Evolutionary conservation across 2,888 invertebrate genomes (phyloP).

Genomic region (Stictocephala bisonia): DNA sequence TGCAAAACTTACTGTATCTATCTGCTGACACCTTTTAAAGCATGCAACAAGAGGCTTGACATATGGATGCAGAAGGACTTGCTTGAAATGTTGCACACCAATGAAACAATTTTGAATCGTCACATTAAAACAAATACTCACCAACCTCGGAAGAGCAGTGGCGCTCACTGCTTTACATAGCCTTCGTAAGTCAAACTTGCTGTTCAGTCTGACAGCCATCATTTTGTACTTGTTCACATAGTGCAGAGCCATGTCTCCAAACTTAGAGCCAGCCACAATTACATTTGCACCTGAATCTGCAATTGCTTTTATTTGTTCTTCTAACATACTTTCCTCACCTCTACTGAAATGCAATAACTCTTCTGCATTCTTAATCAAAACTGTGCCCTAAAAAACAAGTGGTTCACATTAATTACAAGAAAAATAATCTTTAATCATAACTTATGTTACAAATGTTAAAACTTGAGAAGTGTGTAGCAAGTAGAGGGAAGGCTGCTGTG

Average conservation of each 20-base stretch:
- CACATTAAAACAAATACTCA: no score
- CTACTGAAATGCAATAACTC: conserved; percentile 94
- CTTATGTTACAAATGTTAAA: no score
- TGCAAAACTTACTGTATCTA: no score
- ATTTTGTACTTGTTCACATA: conserved; percentile 95
- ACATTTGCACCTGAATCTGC: conserved; percentile 92
- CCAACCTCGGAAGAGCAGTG: conserved; percentile 75
- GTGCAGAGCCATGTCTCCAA: conserved; percentile 98
- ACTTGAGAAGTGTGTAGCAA: no score
- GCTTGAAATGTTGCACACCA: no score
- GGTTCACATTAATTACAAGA: no score
- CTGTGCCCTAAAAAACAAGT: conserved; percentile 72
- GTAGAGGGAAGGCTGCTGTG: no score
- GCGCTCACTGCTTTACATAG: conserved; percentile 90
- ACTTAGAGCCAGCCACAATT: conserved; percentile 96
- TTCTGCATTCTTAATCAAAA: conserved; percentile 93
- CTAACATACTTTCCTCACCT: conserved; percentile 93
- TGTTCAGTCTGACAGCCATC: conserved; percentile 95
- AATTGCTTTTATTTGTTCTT: conserved; percentile 89
- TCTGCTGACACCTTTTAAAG: no score
- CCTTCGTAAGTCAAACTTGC: conserved; percentile 96
- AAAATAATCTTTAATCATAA: no score
- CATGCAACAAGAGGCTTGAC: no score
- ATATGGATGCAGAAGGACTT: no score
- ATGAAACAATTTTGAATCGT: no score